phyloP scores from a whole-genome alignment of 2,797 vertebrate genomes.

The Onychomys arenicola region DNA sequence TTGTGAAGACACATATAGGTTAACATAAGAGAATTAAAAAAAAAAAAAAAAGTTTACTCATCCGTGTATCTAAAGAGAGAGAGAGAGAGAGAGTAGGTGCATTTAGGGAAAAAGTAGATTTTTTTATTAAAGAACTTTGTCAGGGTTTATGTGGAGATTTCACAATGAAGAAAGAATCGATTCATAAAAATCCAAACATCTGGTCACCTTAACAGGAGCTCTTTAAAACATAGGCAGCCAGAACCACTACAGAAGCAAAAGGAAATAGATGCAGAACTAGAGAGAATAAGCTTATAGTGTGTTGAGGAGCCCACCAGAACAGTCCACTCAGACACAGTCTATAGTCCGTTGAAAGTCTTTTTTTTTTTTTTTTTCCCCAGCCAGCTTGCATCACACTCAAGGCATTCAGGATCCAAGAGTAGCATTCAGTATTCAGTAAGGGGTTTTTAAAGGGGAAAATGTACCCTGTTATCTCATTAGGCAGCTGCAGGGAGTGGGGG shows the following conservation, averaged over 20 bases:
- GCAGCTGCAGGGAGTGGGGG: not conserved
- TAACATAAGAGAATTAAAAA: not conserved
- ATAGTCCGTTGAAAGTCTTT: not conserved
- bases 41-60: not conserved
- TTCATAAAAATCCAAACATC: not conserved
- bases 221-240: not conserved
- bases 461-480: no score
- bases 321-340: not conserved
- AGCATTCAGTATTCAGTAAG: not conserved
- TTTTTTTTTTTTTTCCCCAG: not conserved
- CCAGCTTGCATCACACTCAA: not conserved
- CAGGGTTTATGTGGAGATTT: not conserved
- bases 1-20: not conserved
- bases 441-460: no score
- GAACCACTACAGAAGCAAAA: not conserved
- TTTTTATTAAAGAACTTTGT: not conserved
- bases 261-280: not conserved
- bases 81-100: not conserved
- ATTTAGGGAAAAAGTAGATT: not conserved
- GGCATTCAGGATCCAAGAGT: not conserved
- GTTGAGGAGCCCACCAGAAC: no score
- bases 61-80: not conserved
- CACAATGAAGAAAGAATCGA: not conserved
- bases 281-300: not conserved
- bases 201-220: not conserved